Percentiles rank a stretch among this genome's conserved stretches.
phyloP scores from a whole-genome alignment of 1,140 invertebrate species.

The Caerostris darwini region DNA sequence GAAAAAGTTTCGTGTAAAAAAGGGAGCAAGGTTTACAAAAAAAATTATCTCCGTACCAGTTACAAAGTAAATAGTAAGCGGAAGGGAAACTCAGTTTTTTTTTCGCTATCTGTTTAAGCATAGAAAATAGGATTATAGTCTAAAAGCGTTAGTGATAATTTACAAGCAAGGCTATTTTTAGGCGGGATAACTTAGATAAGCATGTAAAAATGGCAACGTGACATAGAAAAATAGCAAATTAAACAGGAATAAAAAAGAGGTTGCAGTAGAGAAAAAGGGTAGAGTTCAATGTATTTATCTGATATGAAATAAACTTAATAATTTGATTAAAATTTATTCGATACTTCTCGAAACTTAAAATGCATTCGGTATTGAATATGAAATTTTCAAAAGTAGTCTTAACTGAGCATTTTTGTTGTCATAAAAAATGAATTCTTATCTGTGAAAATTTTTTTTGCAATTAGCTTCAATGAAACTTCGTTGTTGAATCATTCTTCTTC shows the following conservation, averaged over 20 bases:
- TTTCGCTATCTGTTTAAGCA: not conserved
- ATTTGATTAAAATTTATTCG: not conserved
- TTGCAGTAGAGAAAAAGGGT: not conserved
- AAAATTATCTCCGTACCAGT: not conserved
- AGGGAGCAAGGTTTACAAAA: not conserved
- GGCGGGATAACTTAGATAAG: not conserved
- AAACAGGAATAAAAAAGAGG: not conserved
- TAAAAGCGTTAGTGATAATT: not conserved
- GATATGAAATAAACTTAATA: not conserved
- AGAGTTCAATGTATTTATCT: not conserved
- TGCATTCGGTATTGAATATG: no score
- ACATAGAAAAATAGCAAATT: not conserved
- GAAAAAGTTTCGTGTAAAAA: not conserved
- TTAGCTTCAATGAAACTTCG: no score
- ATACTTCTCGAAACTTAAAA: not conserved
- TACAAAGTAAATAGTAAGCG: not conserved
- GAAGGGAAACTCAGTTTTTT: not conserved
- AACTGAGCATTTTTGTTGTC: no score
- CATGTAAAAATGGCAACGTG: not conserved
- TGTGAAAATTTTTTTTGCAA: no score
- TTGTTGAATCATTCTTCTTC: no score
- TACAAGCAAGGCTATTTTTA: constrained; percentile 25
- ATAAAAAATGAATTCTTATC: no score
- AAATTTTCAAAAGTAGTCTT: no score
- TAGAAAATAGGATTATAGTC: constrained; percentile 28